phyloP scores from a whole-genome alignment of 2,113 vertebrate genomes.

The Ophthalmolycus amberensis region DNA sequence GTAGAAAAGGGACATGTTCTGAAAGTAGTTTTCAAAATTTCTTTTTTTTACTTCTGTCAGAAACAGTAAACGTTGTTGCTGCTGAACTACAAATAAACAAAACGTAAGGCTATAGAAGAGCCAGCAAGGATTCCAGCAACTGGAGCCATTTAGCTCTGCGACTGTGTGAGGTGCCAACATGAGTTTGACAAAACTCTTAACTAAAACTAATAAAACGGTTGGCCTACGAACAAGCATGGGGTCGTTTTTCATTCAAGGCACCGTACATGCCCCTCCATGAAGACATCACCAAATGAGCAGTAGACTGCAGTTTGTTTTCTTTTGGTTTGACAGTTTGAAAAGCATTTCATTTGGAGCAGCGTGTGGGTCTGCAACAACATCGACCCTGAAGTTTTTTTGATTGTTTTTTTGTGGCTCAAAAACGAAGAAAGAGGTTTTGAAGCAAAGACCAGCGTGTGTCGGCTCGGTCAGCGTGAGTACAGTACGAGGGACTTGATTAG shows the following conservation, averaged over 20 bases:
- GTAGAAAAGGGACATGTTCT: not conserved
- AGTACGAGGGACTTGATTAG: slow-evolving; percentile 64
- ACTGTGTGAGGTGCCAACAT: not conserved
- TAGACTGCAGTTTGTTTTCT: not conserved
- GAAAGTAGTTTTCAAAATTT: not conserved
- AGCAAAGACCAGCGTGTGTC: not conserved
- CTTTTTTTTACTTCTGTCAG: not conserved
- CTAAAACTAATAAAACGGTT: not conserved
- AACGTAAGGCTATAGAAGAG: not conserved
- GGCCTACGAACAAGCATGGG: not conserved
- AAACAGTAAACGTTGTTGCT: not conserved
- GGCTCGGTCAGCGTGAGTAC: not conserved
- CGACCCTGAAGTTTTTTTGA: not conserved
- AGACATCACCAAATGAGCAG: not conserved
- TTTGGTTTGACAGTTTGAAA: slow-evolving; percentile 15
- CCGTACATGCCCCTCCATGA: not conserved
- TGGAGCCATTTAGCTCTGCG: not conserved
- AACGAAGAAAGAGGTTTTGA: not conserved
- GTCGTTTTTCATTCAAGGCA: not conserved
- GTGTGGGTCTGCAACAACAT: not conserved
- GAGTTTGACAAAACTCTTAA: not conserved
- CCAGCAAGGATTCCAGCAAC: too few species aligned
- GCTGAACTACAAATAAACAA: not conserved
- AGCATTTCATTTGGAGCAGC: not conserved
- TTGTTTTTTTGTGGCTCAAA: not conserved